A percentile compares a stretch with the other conserved stretches of the same genome.
phyloP scores from a whole-genome alignment of 2,113 vertebrate genomes.

The Egretta garzetta region DNA sequence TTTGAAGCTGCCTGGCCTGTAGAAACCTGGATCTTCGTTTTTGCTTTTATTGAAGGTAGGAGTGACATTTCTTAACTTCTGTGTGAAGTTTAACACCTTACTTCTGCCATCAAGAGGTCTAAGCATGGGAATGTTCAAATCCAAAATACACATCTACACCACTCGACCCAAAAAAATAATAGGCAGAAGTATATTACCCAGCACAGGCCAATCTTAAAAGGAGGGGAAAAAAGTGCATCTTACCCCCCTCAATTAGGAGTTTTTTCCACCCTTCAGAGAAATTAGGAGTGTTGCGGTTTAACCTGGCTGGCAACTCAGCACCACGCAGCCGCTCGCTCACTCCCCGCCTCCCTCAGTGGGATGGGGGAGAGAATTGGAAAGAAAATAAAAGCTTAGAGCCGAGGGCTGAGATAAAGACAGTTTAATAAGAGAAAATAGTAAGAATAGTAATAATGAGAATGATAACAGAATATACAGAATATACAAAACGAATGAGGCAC shows the following conservation, averaged over 20 bases:
- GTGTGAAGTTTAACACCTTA: not conserved
- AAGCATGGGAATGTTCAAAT: not conserved
- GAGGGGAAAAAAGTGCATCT: not conserved
- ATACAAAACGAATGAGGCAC: too few species aligned
- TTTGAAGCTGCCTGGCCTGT: not conserved
- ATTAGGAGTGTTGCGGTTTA: too few species aligned
- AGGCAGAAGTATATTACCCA: not conserved
- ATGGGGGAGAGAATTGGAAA: too few species aligned
- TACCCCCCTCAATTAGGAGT: not conserved
- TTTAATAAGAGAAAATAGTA: too few species aligned
- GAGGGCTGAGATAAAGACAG: too few species aligned
- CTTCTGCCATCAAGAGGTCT: not conserved
- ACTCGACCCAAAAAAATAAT: not conserved
- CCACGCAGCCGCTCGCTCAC: too few species aligned
- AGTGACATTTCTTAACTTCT: not conserved
- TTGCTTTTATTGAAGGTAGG: not conserved
- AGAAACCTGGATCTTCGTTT: not conserved
- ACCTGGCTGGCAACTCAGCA: too few species aligned
- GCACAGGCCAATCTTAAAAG: not conserved
- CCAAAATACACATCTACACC: not conserved
- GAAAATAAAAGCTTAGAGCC: too few species aligned
- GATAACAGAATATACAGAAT: too few species aligned
- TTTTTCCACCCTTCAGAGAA: not conserved
- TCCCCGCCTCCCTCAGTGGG: too few species aligned
- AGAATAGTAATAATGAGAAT: too few species aligned